Base-by-base conservation (phyloP, 2,888 invertebrate genomes). In the Yponomeuta sedellus region DNA sequence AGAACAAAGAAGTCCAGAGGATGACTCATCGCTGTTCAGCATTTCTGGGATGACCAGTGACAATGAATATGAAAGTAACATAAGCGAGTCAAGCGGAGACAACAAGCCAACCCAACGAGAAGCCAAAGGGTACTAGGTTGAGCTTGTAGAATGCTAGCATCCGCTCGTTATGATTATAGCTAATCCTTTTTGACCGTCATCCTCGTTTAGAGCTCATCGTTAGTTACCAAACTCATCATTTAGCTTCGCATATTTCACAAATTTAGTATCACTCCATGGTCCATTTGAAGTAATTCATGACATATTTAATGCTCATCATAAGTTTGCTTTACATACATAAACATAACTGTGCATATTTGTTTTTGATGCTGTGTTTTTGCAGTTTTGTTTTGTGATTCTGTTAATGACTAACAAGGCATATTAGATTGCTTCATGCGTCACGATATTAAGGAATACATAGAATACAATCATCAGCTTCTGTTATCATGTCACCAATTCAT, bases 11-110 rank as follows among this genome's bases (percentile, higher is more conserved):
- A 91, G 87, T 83, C 92, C 92, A 67, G 91, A 92, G 85, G 92
- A 92, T 68, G 92, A 91, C 79, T 91, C 92, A 77, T 92, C 92
- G 71, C 81, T 92, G 70, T 87, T 91, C 90, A 91, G 91, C 88
- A 92, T 92, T 81, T 92, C 92, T 75, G 92, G 91, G 81, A 92
- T 92, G 86, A 92, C 92, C 76, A 91, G 92, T 81, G 92, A 91
- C 86, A 92, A 91, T 88, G 91, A 91, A 82, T 91, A 85, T 80
- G 91, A 91, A 74, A 90, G 90, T 87, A 91, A 91, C 82, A 87
- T 90, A 79, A 90, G 90, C 78, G 91, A 91, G 77, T 91, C 90
- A 70, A 90, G 91, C 79, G 88, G 89, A 72, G 88, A 89, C 62
- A 62, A 56, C 56, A 61, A 88, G 80, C 86, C 88, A 70, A 87